Evolutionary conservation across 2,888 invertebrate species (phyloP), one percentile per base, ranked within the genome.

Genomic region (Gerris lacustris): DNA sequence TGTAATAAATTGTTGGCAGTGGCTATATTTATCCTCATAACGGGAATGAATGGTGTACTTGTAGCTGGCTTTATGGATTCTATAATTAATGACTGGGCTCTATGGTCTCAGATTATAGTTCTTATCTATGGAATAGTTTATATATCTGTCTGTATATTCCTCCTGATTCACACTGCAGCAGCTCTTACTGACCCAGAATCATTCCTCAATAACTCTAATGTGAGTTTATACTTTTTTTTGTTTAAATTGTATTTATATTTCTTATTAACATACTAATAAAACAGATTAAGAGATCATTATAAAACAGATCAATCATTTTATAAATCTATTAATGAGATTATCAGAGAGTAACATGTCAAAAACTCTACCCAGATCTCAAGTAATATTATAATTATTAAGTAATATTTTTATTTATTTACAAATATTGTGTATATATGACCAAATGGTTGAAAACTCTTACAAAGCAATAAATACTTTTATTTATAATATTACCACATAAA

Each of bases 11-110:
- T 88, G 44, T 81, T 88, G 45, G 84, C 91, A 0, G 84, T 87
- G 18, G 70, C 85, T 2, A 80, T 92, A 43, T 87, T 90, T 11
- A 77, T 87, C 6, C 78, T 88, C 63, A 90, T 92, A 5, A 88
- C 92, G 77, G 82, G 80, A 5, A 91, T 93, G 76, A 93, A 93
- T 79, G 83, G 91, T 72, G 91, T 87, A 79, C 91, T 92, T 79
- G 90, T 91, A 15, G 80, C 85, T 31, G 83, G 84, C 69, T 87
- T 85, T 75, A 84, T 90, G 2, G 78, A 82, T 44, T 78, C 9
- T 6, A 73, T 79, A 5, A 68, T 76, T 15, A 77, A 79, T 72
- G 82, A 82, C 82, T 80, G 79, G 11, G 77, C 82, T 1, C 80
- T 82, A 71, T 72, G 81, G 0, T 76, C 75, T 7, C 73, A 15